Percentiles rank a stretch among this genome's conserved stretches.
phyloP scores from a whole-genome alignment of 2,888 invertebrate species.

The Catocala fraxini region DNA sequence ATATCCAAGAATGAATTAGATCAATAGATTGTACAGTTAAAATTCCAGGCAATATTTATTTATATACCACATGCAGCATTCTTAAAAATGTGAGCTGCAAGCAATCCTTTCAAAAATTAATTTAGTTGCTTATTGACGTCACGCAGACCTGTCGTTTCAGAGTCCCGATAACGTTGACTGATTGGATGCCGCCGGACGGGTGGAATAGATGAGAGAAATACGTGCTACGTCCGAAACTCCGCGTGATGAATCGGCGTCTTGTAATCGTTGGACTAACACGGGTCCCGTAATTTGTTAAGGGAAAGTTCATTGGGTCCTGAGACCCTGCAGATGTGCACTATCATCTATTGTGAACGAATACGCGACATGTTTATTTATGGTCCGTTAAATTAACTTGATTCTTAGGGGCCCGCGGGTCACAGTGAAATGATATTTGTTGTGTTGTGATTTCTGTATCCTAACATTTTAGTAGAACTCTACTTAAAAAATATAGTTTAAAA shows the following conservation, averaged over 20 bases:
- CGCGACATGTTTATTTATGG: conserved; percentile 59
- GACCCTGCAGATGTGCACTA: conserved; percentile 72
- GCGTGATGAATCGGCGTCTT: conserved; percentile 82
- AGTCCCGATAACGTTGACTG: conserved; percentile 80
- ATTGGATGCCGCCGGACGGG: conserved; percentile 74
- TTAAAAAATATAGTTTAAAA: too few species aligned
- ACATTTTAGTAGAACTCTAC: too few species aligned
- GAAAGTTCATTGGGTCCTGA: conserved; percentile 60
- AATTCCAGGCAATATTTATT: too few species aligned
- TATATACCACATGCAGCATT: not conserved
- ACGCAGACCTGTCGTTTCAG: conserved; percentile 58
- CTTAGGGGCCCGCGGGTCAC: conserved; percentile 1
- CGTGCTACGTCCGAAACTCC: conserved; percentile 75
- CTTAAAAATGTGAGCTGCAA: not conserved
- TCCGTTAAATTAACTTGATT: conserved; percentile 43
- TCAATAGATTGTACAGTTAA: too few species aligned
- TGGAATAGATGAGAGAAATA: conserved; percentile 79
- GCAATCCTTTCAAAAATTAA: conserved; percentile 65
- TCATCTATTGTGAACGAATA: conserved; percentile 69
- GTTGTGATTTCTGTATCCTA: too few species aligned
- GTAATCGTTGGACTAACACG: conserved; percentile 83
- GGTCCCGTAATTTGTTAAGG: conserved; percentile 77
- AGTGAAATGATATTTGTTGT: too few species aligned
- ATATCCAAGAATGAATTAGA: too few species aligned
- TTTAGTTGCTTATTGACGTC: conserved; percentile 74